Percentiles rank a stretch among this genome's conserved stretches.
Evolutionary conservation across 1,140 invertebrate species (phyloP).

Genomic region (Platorchestia sp.): DNA sequence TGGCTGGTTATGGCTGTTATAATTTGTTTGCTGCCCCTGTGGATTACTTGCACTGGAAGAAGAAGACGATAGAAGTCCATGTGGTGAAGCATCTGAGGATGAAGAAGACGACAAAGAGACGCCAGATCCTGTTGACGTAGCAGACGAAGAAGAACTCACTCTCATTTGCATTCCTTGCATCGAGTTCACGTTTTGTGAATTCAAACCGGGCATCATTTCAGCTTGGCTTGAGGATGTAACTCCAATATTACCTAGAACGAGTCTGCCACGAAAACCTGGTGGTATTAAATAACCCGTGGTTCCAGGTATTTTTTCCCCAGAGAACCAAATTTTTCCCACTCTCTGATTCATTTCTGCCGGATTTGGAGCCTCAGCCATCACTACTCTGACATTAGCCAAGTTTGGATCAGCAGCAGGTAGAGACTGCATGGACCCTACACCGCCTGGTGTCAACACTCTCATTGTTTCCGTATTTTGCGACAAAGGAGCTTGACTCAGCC

Average conservation of each 20-base stretch:
- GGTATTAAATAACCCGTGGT: conserved; percentile 62
- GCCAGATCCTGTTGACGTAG: conserved; percentile 46
- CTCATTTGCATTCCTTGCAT: conserved; percentile 17
- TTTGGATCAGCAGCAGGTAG: conserved; percentile 43
- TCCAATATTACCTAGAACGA: conserved; percentile 57
- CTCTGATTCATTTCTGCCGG: conserved; percentile 32
- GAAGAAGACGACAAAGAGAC: conserved; percentile 24
- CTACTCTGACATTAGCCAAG: conserved; percentile 60
- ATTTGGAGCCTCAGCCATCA: conserved; percentile 55
- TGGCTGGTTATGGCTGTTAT: background rate
- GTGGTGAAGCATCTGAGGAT: background rate
- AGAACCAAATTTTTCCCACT: conserved; percentile 52
- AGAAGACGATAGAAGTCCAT: background rate
- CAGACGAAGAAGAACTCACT: conserved; percentile 24
- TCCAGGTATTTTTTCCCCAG: conserved; percentile 65
- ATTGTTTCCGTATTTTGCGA: background rate
- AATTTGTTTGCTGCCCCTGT: background rate
- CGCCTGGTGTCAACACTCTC: conserved; percentile 56
- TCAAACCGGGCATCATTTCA: conserved; percentile 8
- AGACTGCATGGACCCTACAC: conserved; percentile 54
- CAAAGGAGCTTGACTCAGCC: background rate
- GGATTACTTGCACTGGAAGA: conserved; percentile 19
- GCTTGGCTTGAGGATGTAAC: conserved; percentile 48
- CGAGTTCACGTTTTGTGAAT: conserved; percentile 9
- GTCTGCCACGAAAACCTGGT: conserved; percentile 62